phyloP scores from a whole-genome alignment of 2,797 vertebrate species.

The Spea hammondii region DNA sequence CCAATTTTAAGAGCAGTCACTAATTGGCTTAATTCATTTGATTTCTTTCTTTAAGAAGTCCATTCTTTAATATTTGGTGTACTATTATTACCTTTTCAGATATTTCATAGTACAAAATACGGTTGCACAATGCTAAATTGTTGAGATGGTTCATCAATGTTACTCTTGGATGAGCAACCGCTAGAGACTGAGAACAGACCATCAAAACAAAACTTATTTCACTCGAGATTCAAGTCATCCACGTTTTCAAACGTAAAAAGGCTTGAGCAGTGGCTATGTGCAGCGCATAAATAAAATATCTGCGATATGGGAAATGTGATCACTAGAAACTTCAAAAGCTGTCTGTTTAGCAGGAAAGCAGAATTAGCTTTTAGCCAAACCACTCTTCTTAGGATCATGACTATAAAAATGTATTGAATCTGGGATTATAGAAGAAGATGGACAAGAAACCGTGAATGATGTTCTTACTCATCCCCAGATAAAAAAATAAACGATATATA shows the following conservation, averaged over 20 bases:
- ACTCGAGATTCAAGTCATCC: conserved; percentile 23
- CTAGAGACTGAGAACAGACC: conserved; percentile 30
- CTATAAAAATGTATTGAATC: conserved; percentile 16
- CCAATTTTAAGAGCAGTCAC: too few relatives aligned
- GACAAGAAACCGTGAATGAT: not conserved
- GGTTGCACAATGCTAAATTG: not conserved
- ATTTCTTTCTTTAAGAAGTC: not conserved
- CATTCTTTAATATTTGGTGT: not conserved
- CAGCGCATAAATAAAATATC: conserved; percentile 43
- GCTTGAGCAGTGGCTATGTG: conserved; percentile 16
- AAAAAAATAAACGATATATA: too few relatives aligned
- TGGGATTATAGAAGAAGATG: not conserved
- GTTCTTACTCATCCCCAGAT: not conserved
- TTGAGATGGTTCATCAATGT: conserved; percentile 6
- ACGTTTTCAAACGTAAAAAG: conserved; percentile 35
- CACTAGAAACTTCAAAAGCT: conserved; percentile 37
- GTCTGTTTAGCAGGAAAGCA: conserved; percentile 28
- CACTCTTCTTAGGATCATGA: conserved; percentile 4
- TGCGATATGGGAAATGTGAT: conserved; percentile 28
- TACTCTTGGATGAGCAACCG: conserved; percentile 13
- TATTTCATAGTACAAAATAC: not conserved
- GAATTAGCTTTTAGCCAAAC: conserved; percentile 30
- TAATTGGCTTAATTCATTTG: too few relatives aligned
- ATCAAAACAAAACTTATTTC: conserved; percentile 29
- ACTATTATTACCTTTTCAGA: not conserved